Evolutionary conservation across 2,797 vertebrate genomes (phyloP), one percentile per base, ranked within the genome.

Genomic region (Eidolon dupreanum): DNA sequence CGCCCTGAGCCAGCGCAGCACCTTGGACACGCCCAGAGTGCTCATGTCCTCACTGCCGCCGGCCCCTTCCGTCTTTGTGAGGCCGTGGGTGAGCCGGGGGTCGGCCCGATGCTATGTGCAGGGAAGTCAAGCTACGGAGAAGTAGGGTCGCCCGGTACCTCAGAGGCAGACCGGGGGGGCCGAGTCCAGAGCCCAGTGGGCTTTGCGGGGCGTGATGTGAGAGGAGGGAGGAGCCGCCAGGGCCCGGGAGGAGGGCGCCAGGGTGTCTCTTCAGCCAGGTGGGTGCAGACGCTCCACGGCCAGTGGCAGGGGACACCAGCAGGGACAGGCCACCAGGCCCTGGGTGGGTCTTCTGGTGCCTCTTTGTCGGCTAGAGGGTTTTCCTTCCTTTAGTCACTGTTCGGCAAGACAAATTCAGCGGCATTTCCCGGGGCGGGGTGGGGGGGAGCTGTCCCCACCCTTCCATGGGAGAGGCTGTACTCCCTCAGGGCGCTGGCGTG

Each of bases 401-500:
- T 57, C 26, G 96, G 87, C 6, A 12, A 92, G 96, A 96, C 95
- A 92, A 96, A 92, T 51, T 93, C 84, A 84, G 78, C 53, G 74
- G 94, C 90, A 2, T 97, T 98, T 98, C 96, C 98, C 43, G 2
- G 43, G 98, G 97, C n/a, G 83, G 93, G 33, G 33, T 33, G 95
- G 63, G 93, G 94, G 83, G 81, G 97, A 97, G 92, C 88, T 87
- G 20, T 97, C 98, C 96, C 98, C 98, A 97, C 98, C 98, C 98
- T 96, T 88, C 38, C n/a, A 81, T 91, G 98, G 98, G 98, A 96
- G 98, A 97, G 98, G 97, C 88, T 95, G 94, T 33, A 96, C 71
- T 96, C 97, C 98, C 98, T 98, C 98, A 91, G 97, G 98, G 98
- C 98, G 97, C 97, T 96, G 94, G 98, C 97, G 6, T 98, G 98